phyloP scores from a whole-genome alignment of 1,140 invertebrate genomes.

The Lethrus apterus region DNA sequence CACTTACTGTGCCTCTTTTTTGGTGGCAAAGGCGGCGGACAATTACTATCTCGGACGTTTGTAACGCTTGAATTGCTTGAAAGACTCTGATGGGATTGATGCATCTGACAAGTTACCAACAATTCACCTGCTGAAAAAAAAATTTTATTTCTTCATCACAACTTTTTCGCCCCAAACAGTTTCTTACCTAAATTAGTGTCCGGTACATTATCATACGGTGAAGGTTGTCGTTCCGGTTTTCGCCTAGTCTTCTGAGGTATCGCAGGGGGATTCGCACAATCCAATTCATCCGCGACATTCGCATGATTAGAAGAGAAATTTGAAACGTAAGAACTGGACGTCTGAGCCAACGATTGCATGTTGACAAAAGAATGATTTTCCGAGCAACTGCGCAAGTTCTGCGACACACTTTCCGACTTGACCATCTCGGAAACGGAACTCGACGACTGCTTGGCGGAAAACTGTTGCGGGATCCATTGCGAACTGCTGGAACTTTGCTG shows the following conservation, averaged over 20 bases:
- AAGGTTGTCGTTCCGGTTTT: conserved; percentile 54
- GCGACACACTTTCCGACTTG: conserved; percentile 30
- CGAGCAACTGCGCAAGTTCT: conserved; percentile 10
- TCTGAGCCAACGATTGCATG: neutral
- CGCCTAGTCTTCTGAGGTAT: conserved; percentile 55
- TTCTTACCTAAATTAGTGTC: conserved; percentile 41
- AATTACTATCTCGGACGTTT: conserved; percentile 47
- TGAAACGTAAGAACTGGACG: neutral
- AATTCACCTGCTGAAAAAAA: conserved; percentile 40
- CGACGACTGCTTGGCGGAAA: conserved; percentile 2
- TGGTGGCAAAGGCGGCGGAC: conserved; percentile 80
- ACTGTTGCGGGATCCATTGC: conserved; percentile 37
- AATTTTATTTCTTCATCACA: too few relatives aligned
- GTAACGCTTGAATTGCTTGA: conserved; percentile 31
- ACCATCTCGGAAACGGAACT: conserved; percentile 16
- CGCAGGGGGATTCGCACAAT: conserved; percentile 48
- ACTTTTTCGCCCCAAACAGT: too few relatives aligned
- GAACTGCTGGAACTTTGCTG: conserved; percentile 48
- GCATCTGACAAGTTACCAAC: conserved; percentile 48
- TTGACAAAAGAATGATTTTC: neutral
- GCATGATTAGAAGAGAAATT: conserved; percentile 1
- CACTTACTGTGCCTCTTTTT: conserved; percentile 92
- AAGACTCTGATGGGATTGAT: conserved; percentile 38
- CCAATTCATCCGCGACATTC: neutral
- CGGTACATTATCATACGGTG: conserved; percentile 67